Evolutionary conservation across 1,140 invertebrate genomes (phyloP), one percentile per base, ranked within the genome.

Genomic region (Lasaia peninsularis): DNA sequence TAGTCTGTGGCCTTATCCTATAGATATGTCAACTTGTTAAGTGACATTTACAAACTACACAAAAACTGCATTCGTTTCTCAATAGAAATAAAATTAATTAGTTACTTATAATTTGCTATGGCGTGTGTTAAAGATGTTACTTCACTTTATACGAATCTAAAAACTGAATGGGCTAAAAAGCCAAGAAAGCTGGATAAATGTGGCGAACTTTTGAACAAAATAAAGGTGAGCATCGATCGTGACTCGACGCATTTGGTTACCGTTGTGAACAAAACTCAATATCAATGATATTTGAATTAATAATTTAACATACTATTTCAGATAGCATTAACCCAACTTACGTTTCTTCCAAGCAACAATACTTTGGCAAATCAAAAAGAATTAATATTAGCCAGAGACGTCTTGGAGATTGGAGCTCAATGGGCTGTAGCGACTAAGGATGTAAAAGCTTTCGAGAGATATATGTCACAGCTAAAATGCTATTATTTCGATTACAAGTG

Each of bases 401-500:
- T 98, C 60, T 89, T 99, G 28, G 98, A 99, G 92, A 97, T 99
- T 71, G 98, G 98, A 62, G 97, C 97, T 24, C 96, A 98, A 89
- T 98, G 96, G 93, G 97, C 97, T 67, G 98, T 99, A 62, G 94
- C 94, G 20, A 93, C 91, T 18, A 95, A 96, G 88, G 96, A 99
- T 90, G 97, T 98, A 57, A 96, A 96, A 65, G 94, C 96, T 0
- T 99, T 99, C 89, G 98, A 99, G 83, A 91, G 97, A 76, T 98
- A 98, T 67, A 97, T 99, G 93, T 96, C 97, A 14, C 98, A 99
- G 86, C 85, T 99, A 16, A 99, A 99, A 88, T 97, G 96, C 80
- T 99, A 99, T 78, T 99, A 99, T 85, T 96, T 98, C 81, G 98
- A 99, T 91, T 99, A 98, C 82, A 96, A 96, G 91, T 96, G 92